Base-by-base conservation (phyloP, 2,888 invertebrate genomes). In the Heliconius sara region DNA sequence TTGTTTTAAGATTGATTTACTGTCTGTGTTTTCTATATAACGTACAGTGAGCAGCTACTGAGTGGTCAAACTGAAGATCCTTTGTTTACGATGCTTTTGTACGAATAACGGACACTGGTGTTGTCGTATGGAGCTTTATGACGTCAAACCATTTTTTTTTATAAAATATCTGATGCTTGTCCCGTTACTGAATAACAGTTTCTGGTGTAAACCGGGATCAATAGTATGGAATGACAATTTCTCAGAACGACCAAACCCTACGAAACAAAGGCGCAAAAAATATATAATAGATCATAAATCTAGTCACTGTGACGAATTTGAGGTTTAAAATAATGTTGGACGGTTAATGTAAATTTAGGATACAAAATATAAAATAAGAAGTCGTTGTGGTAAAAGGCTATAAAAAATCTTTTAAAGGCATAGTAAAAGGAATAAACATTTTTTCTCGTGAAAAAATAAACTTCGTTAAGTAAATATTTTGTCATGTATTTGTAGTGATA, bases 201-300 rank as follows among this genome's bases (percentile, higher is more conserved):
- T 88, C 90, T 90, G 87, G 92, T 89, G 95, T 95, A 91, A 94
- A 94, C 91, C 93, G 92, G 93, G 92, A 93, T 86, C 90, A 87
- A 88, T 90, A 91, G 91, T 92, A 82, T 79, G 77, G 82, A 89
- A 88, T 88, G 85, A 84, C 84, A 86, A 86, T 85, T 94, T 93
- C 93, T 90, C 76, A 87, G 94, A 94, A 94, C 85, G 83, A 91
- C 90, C 90, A 91, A 91, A 86, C 89, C 88, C 85, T 86, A 78
- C 83, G 88, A 88, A 89, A 94, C 92, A 94, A 94, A 91, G 88
- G 88, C 85, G 86, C 85, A 85, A 83, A 89, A 90, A 91, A 94
- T 92, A 91, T 92, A 94, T 92, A 90, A 88, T 89, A 82, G 83
- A 85, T 87, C 87, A 90, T 92, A 92, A 90, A 89, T 92, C 89